Evolutionary conservation across 2,888 invertebrate genomes (phyloP).

Genomic region (Apoderus coryli): DNA sequence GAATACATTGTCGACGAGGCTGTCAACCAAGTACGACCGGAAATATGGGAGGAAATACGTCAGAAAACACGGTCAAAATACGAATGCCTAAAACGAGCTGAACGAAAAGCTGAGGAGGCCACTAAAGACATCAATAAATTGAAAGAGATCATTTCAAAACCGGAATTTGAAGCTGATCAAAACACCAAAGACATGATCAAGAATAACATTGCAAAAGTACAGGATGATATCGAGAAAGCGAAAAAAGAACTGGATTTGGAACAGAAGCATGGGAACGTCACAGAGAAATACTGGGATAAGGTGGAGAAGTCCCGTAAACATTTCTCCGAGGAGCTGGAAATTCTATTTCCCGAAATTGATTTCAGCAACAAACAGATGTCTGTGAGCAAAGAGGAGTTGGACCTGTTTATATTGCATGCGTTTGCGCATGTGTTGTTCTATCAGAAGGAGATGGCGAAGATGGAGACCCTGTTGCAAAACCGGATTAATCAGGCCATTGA

Average conservation of each 20-base stretch:
- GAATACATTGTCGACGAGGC: slow-evolving; percentile 45
- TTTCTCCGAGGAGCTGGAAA: slow-evolving; percentile 49
- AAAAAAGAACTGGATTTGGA: slow-evolving; percentile 44
- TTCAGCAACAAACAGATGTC: slow-evolving; percentile 48
- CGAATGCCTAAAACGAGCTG: slow-evolving; percentile 38
- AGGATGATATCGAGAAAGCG: slow-evolving; percentile 43
- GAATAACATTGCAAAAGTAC: slow-evolving; percentile 38
- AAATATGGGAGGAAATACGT: slow-evolving; percentile 41
- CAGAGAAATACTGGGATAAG: slow-evolving; percentile 72
- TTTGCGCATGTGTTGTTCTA: slow-evolving; percentile 61
- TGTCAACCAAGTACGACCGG: slow-evolving; percentile 42
- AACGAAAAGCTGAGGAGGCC: slow-evolving; percentile 37
- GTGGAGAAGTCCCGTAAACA: slow-evolving; percentile 47
- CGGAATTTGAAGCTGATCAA: slow-evolving; percentile 29
- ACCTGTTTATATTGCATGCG: slow-evolving; percentile 65
- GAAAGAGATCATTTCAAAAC: slow-evolving; percentile 30
- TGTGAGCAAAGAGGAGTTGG: slow-evolving; percentile 50
- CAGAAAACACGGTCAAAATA: slow-evolving; percentile 44
- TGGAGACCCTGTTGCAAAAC: slow-evolving; percentile 48
- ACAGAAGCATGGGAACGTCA: slow-evolving; percentile 42
- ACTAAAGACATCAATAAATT: slow-evolving; percentile 31
- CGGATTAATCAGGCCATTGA: slow-evolving; percentile 50
- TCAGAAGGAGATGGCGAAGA: slow-evolving; percentile 60
- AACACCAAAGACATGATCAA: slow-evolving; percentile 37
- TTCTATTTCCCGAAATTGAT: slow-evolving; percentile 58